Evolutionary conservation across 2,113 vertebrate species (phyloP), one percentile per base, ranked within the genome.

Genomic region (Aphyosemion australe): DNA sequence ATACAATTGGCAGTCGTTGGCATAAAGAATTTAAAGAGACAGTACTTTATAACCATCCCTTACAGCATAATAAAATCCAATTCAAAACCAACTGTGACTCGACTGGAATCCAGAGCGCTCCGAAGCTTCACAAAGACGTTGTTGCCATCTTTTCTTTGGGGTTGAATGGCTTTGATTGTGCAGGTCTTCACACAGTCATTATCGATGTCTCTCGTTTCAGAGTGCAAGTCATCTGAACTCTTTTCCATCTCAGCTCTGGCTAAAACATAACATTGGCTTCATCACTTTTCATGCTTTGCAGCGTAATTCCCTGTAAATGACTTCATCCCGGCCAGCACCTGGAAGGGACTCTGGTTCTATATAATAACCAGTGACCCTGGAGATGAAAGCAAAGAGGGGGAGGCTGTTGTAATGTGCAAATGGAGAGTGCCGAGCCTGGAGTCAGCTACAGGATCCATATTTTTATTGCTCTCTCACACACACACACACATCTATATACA

Each of bases 201-300:
- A 41, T 42, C 57, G 59, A 39, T 13, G 9, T 19, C 47, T 34
- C 46, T 10, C 52, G 41, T 69, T 65, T 76, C 59, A 65, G 26
- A 75, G 48, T 32, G 12, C 21, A 59, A 52, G 43, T 63, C 70
- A 53, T 50, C 46, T 62, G 18, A 70, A 69, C 57, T 63, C 39
- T 46, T 56, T 12, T 10, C 3, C 1, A 12, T 53, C 49, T 69
- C 46, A 18, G 13, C 43, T n/a, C 26, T 21, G 21, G 42, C 60
- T 73, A 47, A 72, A 71, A 47, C 47, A 41, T n/a, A 48, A 49
- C 63, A 48, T 57, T 68, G 61, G 83, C 67, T 69, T 72, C 46
- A n/a, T 85, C 80, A 76, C 76, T 83, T 57, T 76, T 76, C 9
- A 37, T 59, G 67, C 34, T 74, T 60, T 74, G 51, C 61, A 20